Evolutionary conservation across 2,888 invertebrate species (phyloP).

Genomic region (Eilema caniola): DNA sequence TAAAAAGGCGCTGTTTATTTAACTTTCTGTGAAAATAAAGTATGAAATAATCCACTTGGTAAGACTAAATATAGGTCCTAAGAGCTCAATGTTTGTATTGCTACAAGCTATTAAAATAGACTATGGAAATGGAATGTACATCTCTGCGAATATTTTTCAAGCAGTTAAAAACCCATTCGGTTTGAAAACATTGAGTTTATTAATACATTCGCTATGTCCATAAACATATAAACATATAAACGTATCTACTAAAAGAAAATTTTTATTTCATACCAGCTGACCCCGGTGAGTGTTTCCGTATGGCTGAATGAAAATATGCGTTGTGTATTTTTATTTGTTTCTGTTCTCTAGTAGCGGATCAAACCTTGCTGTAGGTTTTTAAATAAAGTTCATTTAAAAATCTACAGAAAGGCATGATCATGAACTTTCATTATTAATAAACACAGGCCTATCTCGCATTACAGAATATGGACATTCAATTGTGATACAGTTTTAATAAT

Average conservation of each 20-base stretch:
- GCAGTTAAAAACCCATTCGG: slow-evolving; percentile 7
- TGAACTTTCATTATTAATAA: no score
- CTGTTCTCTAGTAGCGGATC: neutral
- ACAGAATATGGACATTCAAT: no score
- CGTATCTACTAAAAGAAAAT: slow-evolving; percentile 14
- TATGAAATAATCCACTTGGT: slow-evolving; percentile 5
- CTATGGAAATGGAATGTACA: neutral
- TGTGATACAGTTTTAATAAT: no score
- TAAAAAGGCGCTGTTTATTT: slow-evolving; percentile 15
- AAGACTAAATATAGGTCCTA: slow-evolving; percentile 6
- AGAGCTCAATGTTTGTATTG: neutral
- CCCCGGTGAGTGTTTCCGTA: slow-evolving; percentile 7
- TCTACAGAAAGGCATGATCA: no score
- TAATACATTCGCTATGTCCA: slow-evolving; percentile 13
- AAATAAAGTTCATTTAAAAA: no score
- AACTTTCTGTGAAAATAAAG: slow-evolving; percentile 12
- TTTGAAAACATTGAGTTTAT: slow-evolving; percentile 15
- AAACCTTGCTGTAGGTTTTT: no score
- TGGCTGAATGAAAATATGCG: neutral
- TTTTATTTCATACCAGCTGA: slow-evolving; percentile 15
- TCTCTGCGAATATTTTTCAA: slow-evolving; percentile 10
- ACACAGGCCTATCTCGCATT: no score
- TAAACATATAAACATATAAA: slow-evolving; percentile 15
- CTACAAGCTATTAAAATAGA: neutral
- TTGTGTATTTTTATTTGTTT: neutral